Evolutionary conservation across 1,140 invertebrate species (phyloP).

Genomic region (Calephelis virginiensis): DNA sequence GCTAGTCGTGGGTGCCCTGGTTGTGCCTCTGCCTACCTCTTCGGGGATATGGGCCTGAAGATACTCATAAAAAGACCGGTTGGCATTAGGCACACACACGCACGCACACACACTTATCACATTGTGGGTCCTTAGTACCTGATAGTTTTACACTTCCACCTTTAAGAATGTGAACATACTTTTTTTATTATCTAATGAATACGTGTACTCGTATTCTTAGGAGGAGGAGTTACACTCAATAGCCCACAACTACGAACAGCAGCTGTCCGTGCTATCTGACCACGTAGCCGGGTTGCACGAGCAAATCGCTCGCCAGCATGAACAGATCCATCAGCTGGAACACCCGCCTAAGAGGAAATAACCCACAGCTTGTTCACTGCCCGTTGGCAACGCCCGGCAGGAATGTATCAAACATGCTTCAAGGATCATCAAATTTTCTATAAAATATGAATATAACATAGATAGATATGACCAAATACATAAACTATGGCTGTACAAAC

Average conservation of each 20-base stretch:
- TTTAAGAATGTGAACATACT: too few relatives aligned
- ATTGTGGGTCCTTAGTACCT: too few relatives aligned
- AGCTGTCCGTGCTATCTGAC: slow-evolving; percentile 93
- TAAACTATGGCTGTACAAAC: not conserved
- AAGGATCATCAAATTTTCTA: not conserved
- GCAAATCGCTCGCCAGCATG: slow-evolving; percentile 88
- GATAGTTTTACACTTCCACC: too few relatives aligned
- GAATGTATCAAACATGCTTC: not conserved
- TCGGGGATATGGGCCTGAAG: too few relatives aligned
- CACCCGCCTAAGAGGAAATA: slow-evolving; percentile 72
- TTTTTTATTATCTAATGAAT: too few relatives aligned
- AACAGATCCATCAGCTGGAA: slow-evolving; percentile 79
- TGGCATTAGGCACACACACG: too few relatives aligned
- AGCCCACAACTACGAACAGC: slow-evolving; percentile 90
- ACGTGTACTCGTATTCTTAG: slow-evolving; percentile 28
- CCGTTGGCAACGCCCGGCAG: not conserved
- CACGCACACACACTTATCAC: too few relatives aligned
- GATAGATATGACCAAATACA: not conserved
- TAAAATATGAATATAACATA: not conserved
- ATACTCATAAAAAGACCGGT: too few relatives aligned
- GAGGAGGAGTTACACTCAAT: slow-evolving; percentile 80
- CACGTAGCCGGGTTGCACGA: slow-evolving; percentile 95
- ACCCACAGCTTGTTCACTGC: slow-evolving; percentile 11
- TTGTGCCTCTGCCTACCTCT: too few relatives aligned
- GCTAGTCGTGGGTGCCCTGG: too few relatives aligned